These are phyloP conservation scores for Rhogogaster chlorosoma DNA, from an alignment of 2,888 invertebrate genomes.

Conservation along the genomic window DNA sequence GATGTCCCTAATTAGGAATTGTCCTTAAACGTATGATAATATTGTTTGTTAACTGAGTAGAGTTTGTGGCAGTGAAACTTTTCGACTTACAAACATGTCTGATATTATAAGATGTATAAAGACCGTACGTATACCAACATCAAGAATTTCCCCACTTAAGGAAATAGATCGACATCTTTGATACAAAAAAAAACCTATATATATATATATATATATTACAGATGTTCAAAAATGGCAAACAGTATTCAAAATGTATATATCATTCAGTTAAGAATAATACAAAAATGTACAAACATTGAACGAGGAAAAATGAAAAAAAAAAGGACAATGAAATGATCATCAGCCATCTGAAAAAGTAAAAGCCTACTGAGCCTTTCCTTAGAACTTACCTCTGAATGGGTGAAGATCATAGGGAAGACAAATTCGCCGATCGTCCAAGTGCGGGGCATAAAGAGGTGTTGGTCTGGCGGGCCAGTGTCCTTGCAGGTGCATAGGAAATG, in stretches of 20 bases:
- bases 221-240: neutral
- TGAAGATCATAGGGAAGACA: constrained; percentile 42
- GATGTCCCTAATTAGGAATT: constrained; percentile 17
- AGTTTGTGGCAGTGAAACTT: neutral
- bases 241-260: neutral
- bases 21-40: constrained; percentile 15
- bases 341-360: neutral
- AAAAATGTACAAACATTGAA: neutral
- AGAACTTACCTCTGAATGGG: constrained; percentile 41
- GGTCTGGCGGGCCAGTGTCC: constrained; percentile 51
- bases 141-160: neutral
- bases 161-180: neutral
- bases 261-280: neutral
- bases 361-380: neutral
- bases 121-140: neutral
- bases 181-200: neutral
- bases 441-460: constrained; percentile 43
- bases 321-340: neutral
- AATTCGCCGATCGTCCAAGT: constrained; percentile 45
- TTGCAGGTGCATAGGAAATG: constrained; percentile 42
- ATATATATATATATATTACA: no score
- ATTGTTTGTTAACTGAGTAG: neutral
- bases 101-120: neutral
- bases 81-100: neutral
- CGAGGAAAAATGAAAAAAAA: neutral